Evolutionary conservation across 2,888 invertebrate genomes (phyloP), one percentile per base, ranked within the genome.

Genomic region (Melanotus villosus): DNA sequence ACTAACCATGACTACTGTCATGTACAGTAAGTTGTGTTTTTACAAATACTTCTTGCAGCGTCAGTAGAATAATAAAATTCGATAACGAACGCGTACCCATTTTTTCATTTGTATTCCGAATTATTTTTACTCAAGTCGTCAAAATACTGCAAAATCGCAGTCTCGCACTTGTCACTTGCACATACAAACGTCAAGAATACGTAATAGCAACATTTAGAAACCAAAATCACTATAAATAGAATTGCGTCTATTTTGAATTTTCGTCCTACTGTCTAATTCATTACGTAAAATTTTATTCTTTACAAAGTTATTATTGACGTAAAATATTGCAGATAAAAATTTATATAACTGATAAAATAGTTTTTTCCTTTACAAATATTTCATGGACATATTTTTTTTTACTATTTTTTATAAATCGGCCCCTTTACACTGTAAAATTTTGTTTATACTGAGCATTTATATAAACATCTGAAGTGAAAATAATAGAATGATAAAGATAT

Each of bases 1-100:
- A 85, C 85, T 89, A 89, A 92, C 92, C 92, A 88, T 92, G 91
- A 86, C 89, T 90, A 85, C 90, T 90, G 85, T 91, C 91, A 85
- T 91, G 90, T 79, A 90, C 89, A 85, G 91, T 90, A 85, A 91
- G 87, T 85, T 89, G 90, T 75, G 90, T 91, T 84, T 90, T 89
- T 79, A 89, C 87, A 76, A 91, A 88, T 83, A 89, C 87, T 86
- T 90, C 90, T 83, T 91, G 85, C 83, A 91, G 87, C 80, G 89
- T 89, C 85, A 91, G 87, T 84, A 90, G 83, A 86, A 91, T 87
- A 85, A 91, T 86, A 85, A 89, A 90, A 88, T 88, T 88, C 87
- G 89, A 89, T 86, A 90, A 73, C 78, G 81, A 79, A 80, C 79
- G 81, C 77, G 79, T 80, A 80, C 81, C 80, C 85, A 85, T 85